These are phyloP conservation scores for Gallinago solitaria DNA, from an alignment of 2,797 vertebrate genomes.

Conservation along the genomic window DNA sequence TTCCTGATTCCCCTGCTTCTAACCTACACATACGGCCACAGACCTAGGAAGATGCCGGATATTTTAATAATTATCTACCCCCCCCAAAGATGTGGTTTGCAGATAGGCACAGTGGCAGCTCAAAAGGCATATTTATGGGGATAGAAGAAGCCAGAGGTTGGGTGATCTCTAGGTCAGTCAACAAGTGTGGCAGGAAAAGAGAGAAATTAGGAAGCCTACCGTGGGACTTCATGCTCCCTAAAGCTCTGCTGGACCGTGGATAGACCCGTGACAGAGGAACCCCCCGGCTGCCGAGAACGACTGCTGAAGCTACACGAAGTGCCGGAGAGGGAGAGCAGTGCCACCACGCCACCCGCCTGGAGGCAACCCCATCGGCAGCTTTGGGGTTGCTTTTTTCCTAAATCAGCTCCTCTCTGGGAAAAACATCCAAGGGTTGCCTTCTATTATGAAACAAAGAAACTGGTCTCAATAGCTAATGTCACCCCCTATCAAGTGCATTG, in stretches of 20 bases:
- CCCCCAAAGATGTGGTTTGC: neutral
- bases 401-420: neutral
- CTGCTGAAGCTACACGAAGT: neutral
- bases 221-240: rapidly evolving
- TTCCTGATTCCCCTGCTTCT: neutral
- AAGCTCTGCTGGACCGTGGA: rapidly evolving
- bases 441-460: neutral
- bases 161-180: neutral
- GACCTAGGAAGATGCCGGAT: neutral
- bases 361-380: neutral
- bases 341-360: rapidly evolving
- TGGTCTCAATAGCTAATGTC: no score
- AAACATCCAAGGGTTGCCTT: neutral
- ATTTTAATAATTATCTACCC: neutral
- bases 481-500: neutral
- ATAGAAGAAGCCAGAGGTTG: neutral
- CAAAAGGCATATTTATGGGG: neutral
- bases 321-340: neutral
- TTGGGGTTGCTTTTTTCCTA: neutral
- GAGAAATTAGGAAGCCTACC: rapidly evolving
- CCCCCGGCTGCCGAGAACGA: rapidly evolving
- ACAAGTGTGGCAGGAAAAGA: neutral
- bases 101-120: neutral
- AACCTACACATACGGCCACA: neutral
- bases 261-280: neutral